phyloP scores from a whole-genome alignment of 2,888 invertebrate genomes.

The Drosophila vallismaia region DNA sequence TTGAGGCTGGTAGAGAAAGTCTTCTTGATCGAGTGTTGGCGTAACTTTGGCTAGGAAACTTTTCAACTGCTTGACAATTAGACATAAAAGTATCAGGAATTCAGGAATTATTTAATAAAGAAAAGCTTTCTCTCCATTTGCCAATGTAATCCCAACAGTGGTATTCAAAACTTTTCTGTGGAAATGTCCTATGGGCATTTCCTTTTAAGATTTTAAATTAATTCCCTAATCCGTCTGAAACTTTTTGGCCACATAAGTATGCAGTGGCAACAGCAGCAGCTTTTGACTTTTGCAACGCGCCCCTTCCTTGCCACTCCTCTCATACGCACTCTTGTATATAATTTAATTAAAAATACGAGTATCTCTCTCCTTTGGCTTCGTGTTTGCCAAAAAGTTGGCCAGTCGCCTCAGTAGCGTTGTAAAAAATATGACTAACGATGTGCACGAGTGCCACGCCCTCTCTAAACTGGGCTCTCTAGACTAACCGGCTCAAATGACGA shows the following conservation, averaged over 20 bases:
- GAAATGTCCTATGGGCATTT: constrained; percentile 1
- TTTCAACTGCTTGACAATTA: constrained; percentile 39
- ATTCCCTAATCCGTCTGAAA: constrained; percentile 19
- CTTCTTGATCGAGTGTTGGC: constrained; percentile 10
- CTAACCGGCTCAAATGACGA: constrained; percentile 1
- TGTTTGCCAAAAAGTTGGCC: constrained; percentile 58
- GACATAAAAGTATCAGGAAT: constrained; percentile 19
- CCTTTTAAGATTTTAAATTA: constrained; percentile 30
- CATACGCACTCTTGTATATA: constrained; percentile 56
- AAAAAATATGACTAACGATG: constrained; percentile 76
- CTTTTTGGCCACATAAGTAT: constrained; percentile 57
- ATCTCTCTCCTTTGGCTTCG: constrained; percentile 43
- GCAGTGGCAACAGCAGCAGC: constrained; percentile 27
- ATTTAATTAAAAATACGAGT: constrained; percentile 69
- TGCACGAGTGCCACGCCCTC: constrained; percentile 45
- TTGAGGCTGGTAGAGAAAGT: constrained; percentile 9
- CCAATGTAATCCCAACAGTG: constrained; percentile 22
- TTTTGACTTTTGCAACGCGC: constrained; percentile 44
- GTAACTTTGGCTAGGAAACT: constrained; percentile 25
- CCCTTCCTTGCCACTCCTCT: constrained; percentile 9
- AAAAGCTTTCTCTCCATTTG: constrained; percentile 30
- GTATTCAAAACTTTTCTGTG: constrained; percentile 18
- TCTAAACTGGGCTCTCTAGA: constrained; percentile 15
- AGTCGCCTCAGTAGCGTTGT: neutral
- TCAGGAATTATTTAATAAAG: constrained; percentile 4